A percentile compares a stretch with the other conserved stretches of the same genome.
Conservation (phyloP, 1,140 invertebrate genomes). For the Lordiphosa mommai region DNA sequence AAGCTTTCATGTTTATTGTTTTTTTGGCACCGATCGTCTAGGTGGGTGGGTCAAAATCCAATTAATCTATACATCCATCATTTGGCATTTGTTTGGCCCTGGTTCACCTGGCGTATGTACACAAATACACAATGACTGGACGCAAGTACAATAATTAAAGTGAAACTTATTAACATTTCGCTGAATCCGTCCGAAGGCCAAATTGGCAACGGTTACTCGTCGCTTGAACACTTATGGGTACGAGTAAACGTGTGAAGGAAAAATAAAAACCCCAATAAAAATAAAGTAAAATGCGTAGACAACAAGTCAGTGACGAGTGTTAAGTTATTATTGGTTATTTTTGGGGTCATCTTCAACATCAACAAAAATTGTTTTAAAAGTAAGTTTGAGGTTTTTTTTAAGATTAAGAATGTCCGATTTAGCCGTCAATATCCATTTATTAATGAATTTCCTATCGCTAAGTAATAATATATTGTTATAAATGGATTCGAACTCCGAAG, state of each 20-base stretch:
- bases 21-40: conserved; percentile 8
- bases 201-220: conserved; percentile 21
- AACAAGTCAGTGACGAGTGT: too few species aligned
- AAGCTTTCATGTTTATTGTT: conserved; percentile 9
- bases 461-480: too few species aligned
- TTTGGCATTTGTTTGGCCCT: conserved; percentile 1
- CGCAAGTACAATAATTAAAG: conserved; percentile 29
- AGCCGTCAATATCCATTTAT: too few species aligned
- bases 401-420: too few species aligned
- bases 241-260: too few species aligned
- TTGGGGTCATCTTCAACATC: too few species aligned
- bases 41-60: conserved; percentile 30
- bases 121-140: neutral
- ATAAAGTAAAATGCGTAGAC: too few species aligned
- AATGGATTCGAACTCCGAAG: too few species aligned
- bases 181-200: conserved; percentile 37
- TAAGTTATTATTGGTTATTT: too few species aligned
- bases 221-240: neutral
- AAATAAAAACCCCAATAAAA: neutral
- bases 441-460: too few species aligned
- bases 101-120: neutral
- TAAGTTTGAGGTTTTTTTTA: too few species aligned
- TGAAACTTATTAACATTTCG: conserved; percentile 38
- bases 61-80: conserved; percentile 16
- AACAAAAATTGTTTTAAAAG: too few species aligned